phyloP scores from a whole-genome alignment of 2,113 vertebrate genomes.

The Calypte anna region DNA sequence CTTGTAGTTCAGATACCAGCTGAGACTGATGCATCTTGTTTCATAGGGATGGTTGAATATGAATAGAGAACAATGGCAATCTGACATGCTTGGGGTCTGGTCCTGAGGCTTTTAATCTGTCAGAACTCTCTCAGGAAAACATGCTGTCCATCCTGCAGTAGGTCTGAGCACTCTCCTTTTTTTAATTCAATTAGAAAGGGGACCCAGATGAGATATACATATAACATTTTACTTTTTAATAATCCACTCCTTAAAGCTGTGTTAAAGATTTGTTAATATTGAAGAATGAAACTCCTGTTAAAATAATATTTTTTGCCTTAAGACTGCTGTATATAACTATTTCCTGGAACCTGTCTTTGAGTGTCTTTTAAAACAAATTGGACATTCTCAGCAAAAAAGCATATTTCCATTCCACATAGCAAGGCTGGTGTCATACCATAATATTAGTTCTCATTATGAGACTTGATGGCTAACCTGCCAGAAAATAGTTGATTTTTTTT shows the following conservation, averaged over 20 bases:
- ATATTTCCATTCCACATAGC: slow-evolving; percentile 8
- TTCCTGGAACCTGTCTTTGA: background rate
- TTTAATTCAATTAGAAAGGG: background rate
- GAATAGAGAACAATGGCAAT: background rate
- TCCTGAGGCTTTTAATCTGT: background rate
- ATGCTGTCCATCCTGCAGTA: background rate
- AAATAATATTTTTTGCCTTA: background rate
- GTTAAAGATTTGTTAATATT: background rate
- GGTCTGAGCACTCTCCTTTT: background rate
- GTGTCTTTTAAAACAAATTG: background rate
- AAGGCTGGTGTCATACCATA: background rate
- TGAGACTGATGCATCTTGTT: background rate
- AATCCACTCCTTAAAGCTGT: background rate
- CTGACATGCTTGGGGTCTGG: background rate
- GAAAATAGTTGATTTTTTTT: slow-evolving; percentile 33
- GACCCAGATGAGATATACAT: background rate
- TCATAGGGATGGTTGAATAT: background rate
- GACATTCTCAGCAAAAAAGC: background rate
- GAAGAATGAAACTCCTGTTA: background rate
- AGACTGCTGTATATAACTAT: background rate
- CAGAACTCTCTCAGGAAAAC: background rate
- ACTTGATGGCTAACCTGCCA: slow-evolving; percentile 37
- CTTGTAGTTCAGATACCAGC: background rate
- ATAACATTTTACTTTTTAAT: background rate
- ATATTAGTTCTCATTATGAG: background rate